phyloP scores from a whole-genome alignment of 2,113 vertebrate species.

The Atractosteus spatula region DNA sequence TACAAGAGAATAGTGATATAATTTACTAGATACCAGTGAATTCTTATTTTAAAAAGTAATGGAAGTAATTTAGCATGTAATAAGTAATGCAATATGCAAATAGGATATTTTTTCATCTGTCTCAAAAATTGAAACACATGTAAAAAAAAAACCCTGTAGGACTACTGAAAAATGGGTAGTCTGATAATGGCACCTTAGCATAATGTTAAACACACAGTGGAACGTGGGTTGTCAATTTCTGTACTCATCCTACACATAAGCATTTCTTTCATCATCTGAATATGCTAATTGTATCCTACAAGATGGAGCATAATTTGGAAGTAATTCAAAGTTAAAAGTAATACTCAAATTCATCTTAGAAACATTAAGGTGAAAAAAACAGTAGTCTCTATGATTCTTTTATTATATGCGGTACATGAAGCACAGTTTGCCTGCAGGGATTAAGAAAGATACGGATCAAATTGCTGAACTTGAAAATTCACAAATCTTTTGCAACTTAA shows the following conservation, averaged over 20 bases:
- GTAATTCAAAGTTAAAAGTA: neutral
- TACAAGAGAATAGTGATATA: too few species aligned
- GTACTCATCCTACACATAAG: neutral
- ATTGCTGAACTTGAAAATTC: slow-evolving; percentile 26
- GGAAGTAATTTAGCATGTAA: too few species aligned
- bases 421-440: slow-evolving; percentile 27
- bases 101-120: too few species aligned
- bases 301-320: neutral
- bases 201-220: too few species aligned
- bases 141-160: too few species aligned
- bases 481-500: slow-evolving; percentile 11
- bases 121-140: too few species aligned
- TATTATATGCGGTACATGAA: slow-evolving; percentile 3
- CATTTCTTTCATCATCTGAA: neutral
- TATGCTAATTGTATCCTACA: neutral
- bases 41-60: too few species aligned
- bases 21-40: too few species aligned
- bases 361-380: neutral
- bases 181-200: too few species aligned
- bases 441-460: slow-evolving; percentile 32
- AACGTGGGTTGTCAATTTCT: neutral
- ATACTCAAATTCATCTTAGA: slow-evolving; percentile 3
- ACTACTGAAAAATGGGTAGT: too few species aligned
- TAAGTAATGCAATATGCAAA: too few species aligned
- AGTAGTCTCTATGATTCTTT: slow-evolving; percentile 1